Percentiles rank a stretch among this genome's conserved stretches.
Evolutionary conservation across 2,113 vertebrate genomes (phyloP).

Genomic region (Aegotheles bennettii): DNA sequence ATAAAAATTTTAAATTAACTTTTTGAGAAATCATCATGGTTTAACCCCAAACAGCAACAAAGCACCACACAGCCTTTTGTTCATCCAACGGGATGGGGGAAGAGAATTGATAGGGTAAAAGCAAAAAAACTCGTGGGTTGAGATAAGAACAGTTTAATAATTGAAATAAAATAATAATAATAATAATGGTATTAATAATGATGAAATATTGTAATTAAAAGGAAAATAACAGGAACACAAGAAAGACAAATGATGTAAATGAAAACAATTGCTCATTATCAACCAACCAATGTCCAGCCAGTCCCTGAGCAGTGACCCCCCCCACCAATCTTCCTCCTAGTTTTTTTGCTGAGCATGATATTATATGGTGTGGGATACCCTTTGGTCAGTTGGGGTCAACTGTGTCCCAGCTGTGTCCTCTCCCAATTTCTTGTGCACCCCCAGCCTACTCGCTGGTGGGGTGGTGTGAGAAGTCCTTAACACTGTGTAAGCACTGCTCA

Average conservation of each 20-base stretch:
- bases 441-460: too few relatives aligned
- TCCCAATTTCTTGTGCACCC: too few relatives aligned
- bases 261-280: not conserved
- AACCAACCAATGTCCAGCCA: not conserved
- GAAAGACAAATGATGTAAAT: not conserved
- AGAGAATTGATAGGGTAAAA: not conserved
- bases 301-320: not conserved
- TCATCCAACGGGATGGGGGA: not conserved
- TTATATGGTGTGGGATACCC: too few relatives aligned
- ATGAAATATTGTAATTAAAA: not conserved
- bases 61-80: not conserved
- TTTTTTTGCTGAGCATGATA: too few relatives aligned
- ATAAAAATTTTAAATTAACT: not conserved
- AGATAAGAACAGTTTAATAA: not conserved
- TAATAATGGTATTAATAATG: too few relatives aligned
- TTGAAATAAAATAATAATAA: not conserved
- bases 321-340: too few relatives aligned
- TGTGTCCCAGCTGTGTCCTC: too few relatives aligned
- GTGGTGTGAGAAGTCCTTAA: too few relatives aligned
- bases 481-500: too few relatives aligned
- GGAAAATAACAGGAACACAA: not conserved
- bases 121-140: not conserved
- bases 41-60: too few relatives aligned
- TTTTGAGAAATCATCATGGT: not conserved
- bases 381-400: too few relatives aligned